Evolutionary conservation across 2,888 invertebrate species (phyloP), one percentile per base, ranked within the genome.

Genomic region (Drosophila bunnanda): DNA sequence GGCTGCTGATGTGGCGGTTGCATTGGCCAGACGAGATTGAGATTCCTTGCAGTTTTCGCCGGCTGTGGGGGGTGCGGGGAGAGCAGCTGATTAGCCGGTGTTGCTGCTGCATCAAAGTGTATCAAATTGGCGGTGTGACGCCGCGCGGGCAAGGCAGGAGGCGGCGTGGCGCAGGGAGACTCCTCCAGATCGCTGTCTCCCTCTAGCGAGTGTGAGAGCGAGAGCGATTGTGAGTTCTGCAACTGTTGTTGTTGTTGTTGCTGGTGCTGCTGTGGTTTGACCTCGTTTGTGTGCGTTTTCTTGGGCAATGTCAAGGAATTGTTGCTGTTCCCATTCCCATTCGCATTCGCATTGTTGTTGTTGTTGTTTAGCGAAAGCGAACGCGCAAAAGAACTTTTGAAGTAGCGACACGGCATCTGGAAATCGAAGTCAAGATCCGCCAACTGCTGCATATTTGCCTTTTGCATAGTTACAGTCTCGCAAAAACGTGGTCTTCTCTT

Each of bases 301-400:
- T 85, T 82, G 60, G 78, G 61, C 82, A 73, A 76, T 66, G 77
- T 64, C 76, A 80, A 76, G 58, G 62, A 50, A 57, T 44, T 56
- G 75, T 83, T 93, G 65, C 44, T 66, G 57, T 34, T 61, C 28
- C 56, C 66, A 53, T 54, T 69, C 65, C 66, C 76, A 55, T 48
- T 69, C 65, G 57, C 76, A 64, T 72, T 76, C n/a, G 52, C 50
- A 80, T 78, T 89, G 81, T 81, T 89, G 54, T 54, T 50, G 80
- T 77, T 89, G 82, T 81, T 89, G 74, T 86, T 93, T 60, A 91
- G 91, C 65, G 93, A 93, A 82, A 94, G 92, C 44, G 94, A 93
- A 62, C 93, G 93, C 50, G 94, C 94, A 89, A 93, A 94, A 69
- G 93, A 93, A 87, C 94, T 94, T 89, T 94, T 94, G 83, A 94